These are phyloP conservation scores for Eretmochelys imbricata DNA, from an alignment of 2,113 vertebrate genomes.

Conservation along the genomic window DNA sequence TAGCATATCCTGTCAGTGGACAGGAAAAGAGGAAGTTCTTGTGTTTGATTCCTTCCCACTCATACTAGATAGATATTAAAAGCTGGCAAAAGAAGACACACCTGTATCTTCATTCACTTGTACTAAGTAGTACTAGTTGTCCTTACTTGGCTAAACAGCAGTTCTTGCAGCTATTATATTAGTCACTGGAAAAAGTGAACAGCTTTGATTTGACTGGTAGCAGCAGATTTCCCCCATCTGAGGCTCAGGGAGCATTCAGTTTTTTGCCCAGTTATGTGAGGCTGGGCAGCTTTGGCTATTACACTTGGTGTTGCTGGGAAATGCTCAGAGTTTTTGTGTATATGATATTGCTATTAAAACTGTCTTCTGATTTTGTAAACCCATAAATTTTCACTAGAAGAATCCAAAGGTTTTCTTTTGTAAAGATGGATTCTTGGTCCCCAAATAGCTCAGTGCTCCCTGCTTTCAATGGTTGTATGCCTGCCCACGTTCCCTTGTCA, in stretches of 20 bases:
- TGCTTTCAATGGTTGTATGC: no score
- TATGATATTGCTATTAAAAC: not conserved
- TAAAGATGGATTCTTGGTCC: no score
- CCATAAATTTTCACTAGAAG: no score
- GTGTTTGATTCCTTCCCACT: not conserved
- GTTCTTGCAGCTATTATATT: not conserved
- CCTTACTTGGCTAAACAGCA: not conserved
- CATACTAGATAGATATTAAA: not conserved
- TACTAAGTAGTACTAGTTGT: not conserved
- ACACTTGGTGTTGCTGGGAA: not conserved
- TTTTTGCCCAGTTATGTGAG: not conserved
- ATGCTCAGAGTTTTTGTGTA: not conserved
- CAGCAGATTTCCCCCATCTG: not conserved
- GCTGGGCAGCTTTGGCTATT: not conserved
- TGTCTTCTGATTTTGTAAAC: not conserved
- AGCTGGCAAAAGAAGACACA: accelerated
- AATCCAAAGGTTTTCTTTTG: no score
- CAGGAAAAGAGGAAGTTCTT: not conserved
- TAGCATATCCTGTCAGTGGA: not conserved
- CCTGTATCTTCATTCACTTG: not conserved
- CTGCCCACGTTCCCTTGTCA: no score
- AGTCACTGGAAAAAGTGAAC: not conserved
- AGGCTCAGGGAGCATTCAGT: not conserved
- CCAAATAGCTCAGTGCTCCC: no score
- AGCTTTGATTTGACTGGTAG: not conserved